Percentiles rank a stretch among this genome's conserved stretches.
These are phyloP conservation scores for Hypocryptadius cinnamomeus DNA, from an alignment of 2,113 vertebrate genomes.

Conservation along the genomic window DNA sequence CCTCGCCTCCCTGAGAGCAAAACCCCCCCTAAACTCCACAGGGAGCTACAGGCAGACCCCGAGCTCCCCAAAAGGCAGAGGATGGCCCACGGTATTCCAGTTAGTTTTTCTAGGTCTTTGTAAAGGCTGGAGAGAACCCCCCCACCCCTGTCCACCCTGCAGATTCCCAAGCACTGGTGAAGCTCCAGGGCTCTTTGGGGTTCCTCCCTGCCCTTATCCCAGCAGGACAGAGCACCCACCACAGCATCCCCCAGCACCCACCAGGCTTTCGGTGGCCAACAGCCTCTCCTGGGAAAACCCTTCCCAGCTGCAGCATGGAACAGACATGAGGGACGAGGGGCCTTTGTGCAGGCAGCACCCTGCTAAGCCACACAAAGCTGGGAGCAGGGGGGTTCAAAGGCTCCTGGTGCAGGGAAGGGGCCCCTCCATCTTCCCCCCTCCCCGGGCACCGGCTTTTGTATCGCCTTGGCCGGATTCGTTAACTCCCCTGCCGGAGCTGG, in stretches of 20 bases:
- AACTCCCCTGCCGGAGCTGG: constrained; percentile 45
- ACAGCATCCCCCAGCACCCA: not conserved
- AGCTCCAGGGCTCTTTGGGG: not conserved
- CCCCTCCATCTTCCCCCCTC: constrained; percentile 28
- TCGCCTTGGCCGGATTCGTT: constrained; percentile 43
- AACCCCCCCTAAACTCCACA: not conserved
- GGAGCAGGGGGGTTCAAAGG: constrained; percentile 34
- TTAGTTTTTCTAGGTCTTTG: not conserved
- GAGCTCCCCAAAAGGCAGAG: not conserved
- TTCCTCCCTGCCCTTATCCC: not conserved
- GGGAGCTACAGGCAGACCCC: not conserved
- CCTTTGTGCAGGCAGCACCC: constrained; percentile 57
- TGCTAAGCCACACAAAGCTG: constrained; percentile 57
- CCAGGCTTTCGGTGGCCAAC: accelerated
- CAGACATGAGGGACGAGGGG: not conserved
- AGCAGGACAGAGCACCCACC: accelerated
- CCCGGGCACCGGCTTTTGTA: constrained; percentile 59
- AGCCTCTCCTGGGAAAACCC: constrained; percentile 31
- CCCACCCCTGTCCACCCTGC: not conserved
- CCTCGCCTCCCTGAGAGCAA: not conserved
- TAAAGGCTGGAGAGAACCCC: not conserved
- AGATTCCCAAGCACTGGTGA: accelerated
- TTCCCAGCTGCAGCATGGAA: not conserved
- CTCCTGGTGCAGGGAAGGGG: constrained; percentile 30
- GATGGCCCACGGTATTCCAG: accelerated